phyloP scores from a whole-genome alignment of 2,113 vertebrate species.

The Eupsittula cactorum region DNA sequence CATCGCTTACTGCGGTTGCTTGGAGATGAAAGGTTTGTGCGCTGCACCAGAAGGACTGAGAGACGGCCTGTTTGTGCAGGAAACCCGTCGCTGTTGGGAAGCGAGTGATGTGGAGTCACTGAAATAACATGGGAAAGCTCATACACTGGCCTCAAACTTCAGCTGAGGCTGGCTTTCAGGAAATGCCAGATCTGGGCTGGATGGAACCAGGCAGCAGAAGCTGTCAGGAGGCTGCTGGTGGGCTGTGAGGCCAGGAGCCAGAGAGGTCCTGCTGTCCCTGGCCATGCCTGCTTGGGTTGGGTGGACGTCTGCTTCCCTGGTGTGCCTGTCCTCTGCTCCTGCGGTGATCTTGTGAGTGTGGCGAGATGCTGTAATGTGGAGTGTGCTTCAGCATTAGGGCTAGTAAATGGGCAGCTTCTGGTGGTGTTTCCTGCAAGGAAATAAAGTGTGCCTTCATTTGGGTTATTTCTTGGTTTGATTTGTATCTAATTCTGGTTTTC shows the following conservation, averaged over 20 bases:
- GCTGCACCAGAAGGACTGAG: not conserved
- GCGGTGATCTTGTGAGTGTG: fast-evolving
- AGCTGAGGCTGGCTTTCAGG: not conserved
- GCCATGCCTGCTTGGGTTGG: fast-evolving
- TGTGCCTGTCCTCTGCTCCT: fast-evolving
- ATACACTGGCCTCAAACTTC: not conserved
- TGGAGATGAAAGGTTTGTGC: not conserved
- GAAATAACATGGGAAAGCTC: not conserved
- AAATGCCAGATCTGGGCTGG: not conserved
- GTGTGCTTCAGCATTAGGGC: not conserved
- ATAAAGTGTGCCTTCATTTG: not conserved
- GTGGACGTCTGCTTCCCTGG: not conserved
- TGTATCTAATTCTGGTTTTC: not conserved
- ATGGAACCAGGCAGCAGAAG: not conserved
- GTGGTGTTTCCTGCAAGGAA: not conserved
- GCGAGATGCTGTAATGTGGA: not conserved
- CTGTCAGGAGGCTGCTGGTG: not conserved
- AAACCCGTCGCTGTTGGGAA: not conserved
- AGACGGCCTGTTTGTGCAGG: not conserved
- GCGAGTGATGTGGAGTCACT: not conserved
- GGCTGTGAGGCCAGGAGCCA: not conserved
- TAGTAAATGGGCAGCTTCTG: not conserved
- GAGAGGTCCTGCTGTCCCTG: not conserved
- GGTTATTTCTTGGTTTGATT: not conserved
- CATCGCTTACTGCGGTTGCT: not conserved